A percentile compares a stretch with the other conserved stretches of the same genome.
These are phyloP conservation scores for Brachyhypopomus gauderio DNA, from an alignment of 2,113 vertebrate genomes.

Conservation along the genomic window DNA sequence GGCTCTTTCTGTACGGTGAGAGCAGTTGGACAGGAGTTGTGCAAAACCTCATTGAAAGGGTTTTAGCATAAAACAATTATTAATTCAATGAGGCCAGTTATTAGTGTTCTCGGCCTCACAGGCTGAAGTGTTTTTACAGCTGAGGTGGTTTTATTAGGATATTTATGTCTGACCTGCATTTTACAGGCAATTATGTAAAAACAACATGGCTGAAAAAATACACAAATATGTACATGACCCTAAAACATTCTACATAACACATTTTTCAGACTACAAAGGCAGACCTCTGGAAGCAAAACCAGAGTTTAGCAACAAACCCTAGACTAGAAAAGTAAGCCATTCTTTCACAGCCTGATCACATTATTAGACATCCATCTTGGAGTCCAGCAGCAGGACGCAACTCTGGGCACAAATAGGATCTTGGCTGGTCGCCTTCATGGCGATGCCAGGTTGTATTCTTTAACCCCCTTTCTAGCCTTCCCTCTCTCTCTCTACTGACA, in stretches of 20 bases:
- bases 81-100: slow-evolving; percentile 31
- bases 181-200: background rate
- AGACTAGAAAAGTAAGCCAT: background rate
- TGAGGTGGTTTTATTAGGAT: background rate
- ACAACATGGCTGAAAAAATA: background rate
- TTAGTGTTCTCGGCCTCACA: slow-evolving; percentile 12
- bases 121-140: slow-evolving; percentile 31
- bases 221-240: background rate
- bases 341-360: too few relatives aligned
- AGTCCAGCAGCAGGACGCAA: background rate
- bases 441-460: background rate
- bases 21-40: background rate
- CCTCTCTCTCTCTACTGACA: slow-evolving; percentile 9
- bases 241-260: slow-evolving; percentile 14
- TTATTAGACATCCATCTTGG: background rate
- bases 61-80: slow-evolving; percentile 40
- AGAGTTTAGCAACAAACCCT: too few relatives aligned
- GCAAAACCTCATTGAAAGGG: slow-evolving; percentile 20
- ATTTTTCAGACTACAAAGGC: too few relatives aligned
- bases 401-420: background rate
- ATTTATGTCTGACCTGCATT: background rate
- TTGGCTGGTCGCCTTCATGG: background rate
- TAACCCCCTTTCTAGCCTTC: background rate
- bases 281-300: too few relatives aligned
- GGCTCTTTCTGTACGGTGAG: background rate